These are phyloP conservation scores for Drosophila sucinea DNA, from an alignment of 1,140 invertebrate genomes.

Conservation along the genomic window DNA sequence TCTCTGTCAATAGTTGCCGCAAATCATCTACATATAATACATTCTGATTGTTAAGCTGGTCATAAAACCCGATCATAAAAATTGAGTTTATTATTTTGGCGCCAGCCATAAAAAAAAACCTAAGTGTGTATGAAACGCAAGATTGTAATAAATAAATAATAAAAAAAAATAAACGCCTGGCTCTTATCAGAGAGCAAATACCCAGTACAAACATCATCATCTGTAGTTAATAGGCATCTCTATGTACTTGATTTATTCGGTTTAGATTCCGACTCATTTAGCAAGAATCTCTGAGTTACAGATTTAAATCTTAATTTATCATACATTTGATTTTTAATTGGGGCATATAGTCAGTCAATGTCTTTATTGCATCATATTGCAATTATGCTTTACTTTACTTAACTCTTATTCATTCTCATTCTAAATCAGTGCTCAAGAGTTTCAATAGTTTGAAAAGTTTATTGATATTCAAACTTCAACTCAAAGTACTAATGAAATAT, in stretches of 20 bases:
- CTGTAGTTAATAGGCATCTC: conserved; percentile 13
- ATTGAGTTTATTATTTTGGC: conserved; percentile 62
- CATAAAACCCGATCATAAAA: conserved; percentile 67
- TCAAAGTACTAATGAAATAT: no score
- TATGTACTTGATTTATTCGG: conserved; percentile 25
- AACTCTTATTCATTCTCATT: no score
- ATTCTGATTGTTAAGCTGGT: conserved; percentile 44
- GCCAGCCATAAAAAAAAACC: conserved; percentile 71
- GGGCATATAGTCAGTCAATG: no score
- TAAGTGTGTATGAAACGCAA: conserved; percentile 35
- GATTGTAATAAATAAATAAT: conserved; percentile 34
- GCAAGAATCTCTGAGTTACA: no score
- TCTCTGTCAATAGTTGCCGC: conserved; percentile 39
- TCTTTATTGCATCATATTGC: no score
- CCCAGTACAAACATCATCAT: conserved; percentile 6
- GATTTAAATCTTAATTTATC: no score
- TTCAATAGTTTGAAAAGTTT: no score
- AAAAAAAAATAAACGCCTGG: conserved; percentile 35
- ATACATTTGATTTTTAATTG: no score
- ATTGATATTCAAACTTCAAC: no score
- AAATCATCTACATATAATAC: conserved; percentile 21
- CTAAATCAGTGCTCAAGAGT: no score
- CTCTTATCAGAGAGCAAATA: conserved; percentile 41
- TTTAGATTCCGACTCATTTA: background rate
- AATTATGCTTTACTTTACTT: no score